A percentile compares a stretch with the other conserved stretches of the same genome.
Evolutionary conservation across 2,888 invertebrate species (phyloP).

Genomic region (Ceraclea dissimilis): DNA sequence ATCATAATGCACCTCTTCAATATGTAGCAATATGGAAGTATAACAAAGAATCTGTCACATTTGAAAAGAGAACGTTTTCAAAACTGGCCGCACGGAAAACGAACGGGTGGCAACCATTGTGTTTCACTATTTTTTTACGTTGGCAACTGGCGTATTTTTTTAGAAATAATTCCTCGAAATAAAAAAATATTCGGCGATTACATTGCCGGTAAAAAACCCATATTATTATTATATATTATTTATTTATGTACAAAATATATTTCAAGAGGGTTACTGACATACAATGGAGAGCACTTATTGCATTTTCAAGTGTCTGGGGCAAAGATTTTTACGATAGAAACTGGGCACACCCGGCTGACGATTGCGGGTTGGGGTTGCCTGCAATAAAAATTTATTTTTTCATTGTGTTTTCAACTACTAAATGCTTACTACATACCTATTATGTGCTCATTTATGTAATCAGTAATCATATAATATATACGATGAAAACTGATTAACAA

Average conservation of each 20-base stretch:
- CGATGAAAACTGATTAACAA: too few relatives aligned
- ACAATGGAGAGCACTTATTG: slow-evolving; percentile 24
- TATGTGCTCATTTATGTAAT: too few relatives aligned
- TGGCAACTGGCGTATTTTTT: slow-evolving; percentile 16
- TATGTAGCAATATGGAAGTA: slow-evolving; percentile 14
- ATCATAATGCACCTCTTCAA: slow-evolving; percentile 15
- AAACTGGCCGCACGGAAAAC: slow-evolving; percentile 16
- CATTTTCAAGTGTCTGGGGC: slow-evolving; percentile 24
- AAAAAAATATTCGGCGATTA: slow-evolving; percentile 18
- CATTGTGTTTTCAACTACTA: too few relatives aligned
- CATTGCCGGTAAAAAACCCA: slow-evolving; percentile 22
- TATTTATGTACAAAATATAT: slow-evolving; percentile 26
- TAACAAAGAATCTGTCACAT: slow-evolving; percentile 19
- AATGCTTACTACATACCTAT: too few relatives aligned
- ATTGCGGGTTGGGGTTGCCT: neutral
- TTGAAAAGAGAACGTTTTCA: slow-evolving; percentile 9
- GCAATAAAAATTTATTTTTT: slow-evolving; percentile 1
- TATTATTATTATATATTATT: slow-evolving; percentile 18
- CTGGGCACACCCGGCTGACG: slow-evolving; percentile 23
- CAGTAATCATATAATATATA: too few relatives aligned
- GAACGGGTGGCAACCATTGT: slow-evolving; percentile 19
- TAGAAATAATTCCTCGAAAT: neutral
- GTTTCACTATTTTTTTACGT: neutral
- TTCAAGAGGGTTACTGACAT: slow-evolving; percentile 24
- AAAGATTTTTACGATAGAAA: slow-evolving; percentile 14